Percentiles rank a stretch among this genome's conserved stretches.
Conservation (phyloP, 2,113 vertebrate species). For the Ophthalmotilapia sp. region DNA sequence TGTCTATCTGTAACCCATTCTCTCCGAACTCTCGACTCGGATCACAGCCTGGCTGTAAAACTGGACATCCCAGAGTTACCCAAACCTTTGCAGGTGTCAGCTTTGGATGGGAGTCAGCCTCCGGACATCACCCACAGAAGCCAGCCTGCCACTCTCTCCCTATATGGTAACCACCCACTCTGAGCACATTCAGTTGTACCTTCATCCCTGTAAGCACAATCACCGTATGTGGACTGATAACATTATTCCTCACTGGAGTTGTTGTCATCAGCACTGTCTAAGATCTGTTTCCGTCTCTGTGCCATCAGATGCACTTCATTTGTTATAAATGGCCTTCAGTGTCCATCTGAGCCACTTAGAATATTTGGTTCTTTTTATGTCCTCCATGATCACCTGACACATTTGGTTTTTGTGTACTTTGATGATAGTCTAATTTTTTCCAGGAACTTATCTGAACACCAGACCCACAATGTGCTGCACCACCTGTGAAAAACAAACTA, state of each 20-base stretch:
- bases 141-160: neutral
- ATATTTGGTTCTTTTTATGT: neutral
- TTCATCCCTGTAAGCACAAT: neutral
- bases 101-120: neutral
- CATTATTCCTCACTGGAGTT: neutral
- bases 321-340: neutral
- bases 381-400: neutral
- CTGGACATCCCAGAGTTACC: neutral
- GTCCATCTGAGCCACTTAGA: rapidly evolving
- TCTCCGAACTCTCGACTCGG: rapidly evolving
- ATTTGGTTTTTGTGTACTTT: neutral
- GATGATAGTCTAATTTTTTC: rapidly evolving
- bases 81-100: neutral
- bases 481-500: neutral
- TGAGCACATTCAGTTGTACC: neutral
- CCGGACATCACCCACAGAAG: neutral
- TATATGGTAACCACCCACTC: neutral
- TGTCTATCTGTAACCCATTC: neutral
- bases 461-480: neutral
- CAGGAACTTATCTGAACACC: neutral
- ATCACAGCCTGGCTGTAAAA: neutral
- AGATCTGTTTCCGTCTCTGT: neutral
- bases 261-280: neutral
- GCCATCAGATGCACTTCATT: neutral
- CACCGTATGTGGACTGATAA: neutral